Evolutionary conservation across 2,888 invertebrate genomes (phyloP), one percentile per base, ranked within the genome.

Genomic region (Sipunculus nudus): DNA sequence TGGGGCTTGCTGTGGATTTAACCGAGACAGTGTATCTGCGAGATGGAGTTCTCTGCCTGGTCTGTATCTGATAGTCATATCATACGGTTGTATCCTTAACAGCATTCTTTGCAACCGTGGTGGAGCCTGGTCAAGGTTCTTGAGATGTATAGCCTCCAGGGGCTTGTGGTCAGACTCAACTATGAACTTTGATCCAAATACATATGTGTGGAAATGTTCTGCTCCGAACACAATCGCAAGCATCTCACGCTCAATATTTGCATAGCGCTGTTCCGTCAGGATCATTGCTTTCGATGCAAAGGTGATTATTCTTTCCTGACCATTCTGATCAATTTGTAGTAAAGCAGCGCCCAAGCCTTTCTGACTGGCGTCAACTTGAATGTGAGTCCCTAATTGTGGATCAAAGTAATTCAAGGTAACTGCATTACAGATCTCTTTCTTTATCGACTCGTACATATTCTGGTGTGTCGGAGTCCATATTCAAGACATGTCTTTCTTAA

Each of bases 81-180:
- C 56, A 46, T 67, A 70, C 29, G 48, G 54, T 29, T 67, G 61
- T 10, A 69, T 25, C 10, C 59, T 28, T 10, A 61, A 57, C 1
- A 67, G 39, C 61, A 69, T 59, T 26, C 67, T 4, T 25, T 70
- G 62, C 1, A 67, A 55, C 2, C 61, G 46, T 10, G 54, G 63
- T 31, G 32, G 62, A 48, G 35, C 49, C 39, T 53, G 40, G 5
- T 59, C 68, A 0, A 73, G 26, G 5, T 35, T 43, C 31, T 68
- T 63, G 16, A 13, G 21, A 25, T 52, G 10, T 16, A 68, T 68
- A 35, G 35, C 55, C 19, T 50, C 64, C 46, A 68, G 50, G 4
- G 57, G 67, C 32, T 59, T 63, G 58, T 65, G 56, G 35, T 64
- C 67, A 6, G 59, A 26, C 5, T 48, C 32, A 28, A 64, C 50